Conservation (phyloP, 2,113 vertebrate species). For the Bungarus multicinctus region DNA sequence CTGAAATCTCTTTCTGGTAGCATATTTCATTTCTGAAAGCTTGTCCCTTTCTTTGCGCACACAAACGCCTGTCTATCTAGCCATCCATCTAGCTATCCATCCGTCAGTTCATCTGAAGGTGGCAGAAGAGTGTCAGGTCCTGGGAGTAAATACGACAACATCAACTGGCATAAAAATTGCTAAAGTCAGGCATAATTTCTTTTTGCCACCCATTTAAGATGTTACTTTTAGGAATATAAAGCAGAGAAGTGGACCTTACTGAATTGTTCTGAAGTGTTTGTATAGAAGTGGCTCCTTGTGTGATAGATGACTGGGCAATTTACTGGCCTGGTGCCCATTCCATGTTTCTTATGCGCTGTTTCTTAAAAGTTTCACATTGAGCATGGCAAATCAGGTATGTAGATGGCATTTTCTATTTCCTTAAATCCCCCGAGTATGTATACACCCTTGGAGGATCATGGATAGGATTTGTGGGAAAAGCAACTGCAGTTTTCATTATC, state of each 20-base stretch:
- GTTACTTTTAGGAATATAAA: background rate
- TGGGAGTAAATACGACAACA: background rate
- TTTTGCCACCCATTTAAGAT: background rate
- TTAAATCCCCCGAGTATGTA: background rate
- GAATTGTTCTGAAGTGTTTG: background rate
- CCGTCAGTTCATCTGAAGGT: background rate
- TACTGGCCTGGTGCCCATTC: background rate
- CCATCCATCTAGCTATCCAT: background rate
- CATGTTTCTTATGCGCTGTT: background rate
- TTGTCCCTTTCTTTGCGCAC: slow-evolving; percentile 3
- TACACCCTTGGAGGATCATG: background rate
- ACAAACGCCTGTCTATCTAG: background rate
- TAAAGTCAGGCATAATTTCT: background rate
- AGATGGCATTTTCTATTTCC: background rate
- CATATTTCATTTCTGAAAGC: background rate
- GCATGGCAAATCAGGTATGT: background rate
- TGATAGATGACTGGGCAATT: background rate
- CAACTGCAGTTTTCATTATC: background rate
- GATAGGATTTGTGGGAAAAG: background rate
- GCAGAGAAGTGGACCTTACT: background rate
- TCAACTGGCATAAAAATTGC: background rate
- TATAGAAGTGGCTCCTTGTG: too few species aligned
- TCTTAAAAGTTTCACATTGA: background rate
- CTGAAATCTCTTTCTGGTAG: slow-evolving; percentile 32
- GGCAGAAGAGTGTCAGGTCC: background rate